Evolutionary conservation across 2,797 vertebrate genomes (phyloP), one percentile per base, ranked within the genome.

Genomic region (Jordanella pulchra): DNA sequence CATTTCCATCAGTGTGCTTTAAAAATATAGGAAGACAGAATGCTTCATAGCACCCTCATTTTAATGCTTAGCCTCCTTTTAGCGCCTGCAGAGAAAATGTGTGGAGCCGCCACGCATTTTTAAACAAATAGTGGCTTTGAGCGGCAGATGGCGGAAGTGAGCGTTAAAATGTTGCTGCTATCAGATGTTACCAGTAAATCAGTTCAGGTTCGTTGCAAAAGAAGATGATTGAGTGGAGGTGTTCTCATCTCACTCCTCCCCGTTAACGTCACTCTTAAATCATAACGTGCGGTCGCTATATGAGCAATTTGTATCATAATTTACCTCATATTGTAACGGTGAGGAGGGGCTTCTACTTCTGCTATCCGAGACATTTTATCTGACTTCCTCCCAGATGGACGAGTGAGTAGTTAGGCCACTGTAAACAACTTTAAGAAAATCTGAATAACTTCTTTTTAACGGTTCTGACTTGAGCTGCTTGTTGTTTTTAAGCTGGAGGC

Each of bases 331-430:
- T 77, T 82, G 82, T 65, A 45, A 35, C 72, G 39, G 42, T 67
- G 84, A 87, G 92, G 90, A 87, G 87, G 84, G 83, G 86, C 86
- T 73, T 72, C 35, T 63, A 72, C 60, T 65, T 74, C 53, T 84
- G 69, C 71, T 75, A 69, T 64, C 55, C 67, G 69, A 71, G 72
- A 48, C 77, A 28, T 3, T 30, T 44, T 53, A 68, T 42, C 48
- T 23, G 12, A 73, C 78, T 77, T 72, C 70, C 79, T 73, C 42
- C 63, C 72, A 74, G 68, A 78, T 71, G 82, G 48, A 73, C 55
- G 48, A 42, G 64, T 47, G 63, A 71, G 27, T 53, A 55, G 45
- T 17, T 7, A 32, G 17, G 4, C 0, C 14, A 7, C 39, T 55
- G 55, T 48, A 47, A 82, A 79, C 78, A 83, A 3, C 67, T 25